Evolutionary conservation across 2,888 invertebrate species (phyloP).

Genomic region (Plemyria rubiginata): DNA sequence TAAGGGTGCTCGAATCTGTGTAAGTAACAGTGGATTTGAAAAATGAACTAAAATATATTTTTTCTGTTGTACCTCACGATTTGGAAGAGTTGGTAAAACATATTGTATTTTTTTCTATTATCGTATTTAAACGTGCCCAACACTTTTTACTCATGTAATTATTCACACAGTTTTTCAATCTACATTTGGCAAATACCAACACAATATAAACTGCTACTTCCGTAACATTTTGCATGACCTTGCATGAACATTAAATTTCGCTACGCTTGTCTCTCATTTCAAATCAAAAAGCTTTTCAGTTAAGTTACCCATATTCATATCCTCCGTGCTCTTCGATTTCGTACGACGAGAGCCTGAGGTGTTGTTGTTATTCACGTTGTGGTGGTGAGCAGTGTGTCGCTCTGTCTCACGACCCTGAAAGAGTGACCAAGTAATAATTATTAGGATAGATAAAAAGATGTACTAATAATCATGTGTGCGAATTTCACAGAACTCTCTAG

Average conservation of each 20-base stretch:
- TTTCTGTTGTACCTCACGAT: background rate
- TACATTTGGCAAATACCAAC: too few relatives aligned
- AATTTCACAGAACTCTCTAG: too few relatives aligned
- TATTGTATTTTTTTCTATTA: too few relatives aligned
- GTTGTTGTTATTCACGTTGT: conserved; percentile 90
- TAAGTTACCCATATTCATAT: conserved; percentile 88
- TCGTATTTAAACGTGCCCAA: too few relatives aligned
- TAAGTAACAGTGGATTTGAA: background rate
- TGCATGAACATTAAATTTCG: too few relatives aligned
- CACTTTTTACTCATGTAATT: too few relatives aligned
- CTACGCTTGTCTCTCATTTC: too few relatives aligned
- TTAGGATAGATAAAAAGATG: background rate
- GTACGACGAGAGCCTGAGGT: conserved; percentile 87
- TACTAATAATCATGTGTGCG: too few relatives aligned
- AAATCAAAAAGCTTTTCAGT: background rate
- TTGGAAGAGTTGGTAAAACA: too few relatives aligned
- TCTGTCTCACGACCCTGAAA: conserved; percentile 88
- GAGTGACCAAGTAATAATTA: background rate
- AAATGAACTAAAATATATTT: background rate
- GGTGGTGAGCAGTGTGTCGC: conserved; percentile 87
- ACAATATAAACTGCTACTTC: too few relatives aligned
- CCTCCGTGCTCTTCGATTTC: conserved; percentile 96
- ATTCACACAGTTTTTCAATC: too few relatives aligned
- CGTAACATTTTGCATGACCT: too few relatives aligned
- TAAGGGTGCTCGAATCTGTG: conserved; percentile 92